Base-by-base conservation (phyloP, 2,797 vertebrate genomes). In the Gymnothorax javanicus region DNA sequence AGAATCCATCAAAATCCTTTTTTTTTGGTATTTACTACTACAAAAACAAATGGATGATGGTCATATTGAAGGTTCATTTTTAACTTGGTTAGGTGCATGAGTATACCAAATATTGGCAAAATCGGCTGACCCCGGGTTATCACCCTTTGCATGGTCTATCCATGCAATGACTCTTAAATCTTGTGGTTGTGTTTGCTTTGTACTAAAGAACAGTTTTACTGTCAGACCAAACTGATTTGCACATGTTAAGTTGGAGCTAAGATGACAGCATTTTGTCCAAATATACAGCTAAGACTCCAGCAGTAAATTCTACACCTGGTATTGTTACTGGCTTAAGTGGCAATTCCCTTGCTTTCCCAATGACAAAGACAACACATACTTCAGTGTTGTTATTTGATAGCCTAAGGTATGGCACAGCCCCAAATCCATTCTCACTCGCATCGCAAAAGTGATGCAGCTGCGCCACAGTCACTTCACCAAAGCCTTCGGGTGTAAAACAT, bases 121-220 rank as follows among this genome's bases (percentile, higher is more conserved):
- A 43, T 43, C 33, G 2, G 33, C 33, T 1, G 33, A 1, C 33
- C 33, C 33, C 33, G 33, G 33, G 33, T 43, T 43, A 43, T 43
- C 33, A 43, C 33, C 33, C 33, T 43, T 43, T 43, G 33, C 33
- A 43, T 43, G 33, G 33, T 43, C 2, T 43, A 43, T 2, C 33
- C 33, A 43, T 43, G 33, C 33, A 43, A 67, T 82, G 75, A 1
- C 62, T 86, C 23, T 86, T 83, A 12, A 88, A 88, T 56, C 85
- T 75, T 82, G 1, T 85, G 1, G 2, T 82, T 69, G 0, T 87
- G 11, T 87, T 85, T 13, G 75, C 52, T 57, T 82, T 85, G 17
- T 82, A 88, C 17, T 85, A 58, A n/a, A 88, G 20, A 27, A 86
- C 85, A 2, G 85, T 62, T 59, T 54, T 86, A 20, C 85, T 86